phyloP scores from a whole-genome alignment of 2,797 vertebrate species.

The Triplophysa yarkandensis region DNA sequence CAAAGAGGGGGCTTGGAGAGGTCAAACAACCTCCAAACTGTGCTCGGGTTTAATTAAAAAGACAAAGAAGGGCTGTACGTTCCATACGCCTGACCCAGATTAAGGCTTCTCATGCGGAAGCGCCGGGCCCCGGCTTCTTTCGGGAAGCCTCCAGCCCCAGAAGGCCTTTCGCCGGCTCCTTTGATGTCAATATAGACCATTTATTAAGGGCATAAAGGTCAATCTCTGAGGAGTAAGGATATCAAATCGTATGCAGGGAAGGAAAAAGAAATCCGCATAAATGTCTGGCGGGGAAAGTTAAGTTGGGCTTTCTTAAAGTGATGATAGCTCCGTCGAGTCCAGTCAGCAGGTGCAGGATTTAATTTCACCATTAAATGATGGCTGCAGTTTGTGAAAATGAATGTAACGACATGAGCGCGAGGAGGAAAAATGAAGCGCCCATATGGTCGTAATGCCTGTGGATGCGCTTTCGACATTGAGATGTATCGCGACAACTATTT shows the following conservation, averaged over 20 bases:
- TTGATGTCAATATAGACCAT: conserved; percentile 73
- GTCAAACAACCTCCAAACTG: conserved; percentile 77
- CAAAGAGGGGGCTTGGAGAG: conserved; percentile 71
- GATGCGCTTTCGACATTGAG: conserved; percentile 33
- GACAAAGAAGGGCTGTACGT: conserved; percentile 73
- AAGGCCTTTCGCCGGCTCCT: conserved; percentile 65
- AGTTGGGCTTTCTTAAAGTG: conserved; percentile 51
- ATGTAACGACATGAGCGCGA: conserved; percentile 44
- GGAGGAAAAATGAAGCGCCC: conserved; percentile 47
- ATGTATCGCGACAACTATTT: conserved; percentile 46
- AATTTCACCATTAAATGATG: conserved; percentile 60
- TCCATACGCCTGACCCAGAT: conserved; percentile 62
- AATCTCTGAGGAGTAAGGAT: conserved; percentile 68
- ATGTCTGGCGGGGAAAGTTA: conserved; percentile 55
- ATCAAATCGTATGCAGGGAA: conserved; percentile 62
- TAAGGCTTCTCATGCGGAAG: conserved; percentile 55
- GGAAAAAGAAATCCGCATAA: conserved; percentile 57
- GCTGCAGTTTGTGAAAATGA: conserved; percentile 58
- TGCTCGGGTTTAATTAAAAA: conserved; percentile 80
- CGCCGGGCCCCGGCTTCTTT: conserved; percentile 54
- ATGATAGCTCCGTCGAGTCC: conserved; percentile 50
- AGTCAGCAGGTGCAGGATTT: conserved; percentile 67
- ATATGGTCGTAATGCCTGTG: conserved; percentile 24
- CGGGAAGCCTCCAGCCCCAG: conserved; percentile 59
- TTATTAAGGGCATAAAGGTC: conserved; percentile 74